Base-by-base conservation (phyloP, 2,888 invertebrate species). In the Erebia ligea region DNA sequence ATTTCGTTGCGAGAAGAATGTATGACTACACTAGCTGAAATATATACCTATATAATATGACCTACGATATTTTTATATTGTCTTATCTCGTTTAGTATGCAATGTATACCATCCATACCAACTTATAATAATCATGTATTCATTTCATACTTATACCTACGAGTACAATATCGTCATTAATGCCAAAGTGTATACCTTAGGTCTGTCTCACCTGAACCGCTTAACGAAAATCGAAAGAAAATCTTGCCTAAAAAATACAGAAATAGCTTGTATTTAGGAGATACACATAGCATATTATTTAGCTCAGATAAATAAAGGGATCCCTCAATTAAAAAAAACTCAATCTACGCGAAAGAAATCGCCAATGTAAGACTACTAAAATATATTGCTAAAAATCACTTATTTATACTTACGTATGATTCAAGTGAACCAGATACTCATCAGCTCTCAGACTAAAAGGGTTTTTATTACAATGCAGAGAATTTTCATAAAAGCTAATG, bases 401-500 rank as follows among this genome's bases (percentile, higher is more conserved):
- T 48, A 48, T 2, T 13, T 11, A 5, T 11, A n/a, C n/a, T n/a
- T 15, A 50, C 6, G 2, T n/a, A n/a, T 50, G 9, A 40, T 6
- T 25, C 1, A 15, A 63, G 48, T 2, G 1, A 50, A 50, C n/a
- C 13, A 50, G 25, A n/a, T n/a, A 52, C 2, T 15, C 17, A 19
- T 19, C 52, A 34, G n/a, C 64, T 64, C 64, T 54, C 54, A 10
- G 52, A 13, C 17, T 64, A 66, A 50, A 17, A 21, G 17, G 59
- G 50, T 65, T 65, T 63, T 57, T 58, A 65, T 79, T 76, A 75
- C 77, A 78, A 81, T 82, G 84, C 84, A 80, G 82, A 83, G 80
- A 79, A 81, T 86, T 86, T 86, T 84, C 84, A 80, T 80, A 79
- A 82, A 84, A 84, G 75, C 79, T 89, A 88, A 89, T 89, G 89